Evolutionary conservation across 2,888 invertebrate genomes (phyloP), one percentile per base, ranked within the genome.

Genomic region (Drosophila mimetica): DNA sequence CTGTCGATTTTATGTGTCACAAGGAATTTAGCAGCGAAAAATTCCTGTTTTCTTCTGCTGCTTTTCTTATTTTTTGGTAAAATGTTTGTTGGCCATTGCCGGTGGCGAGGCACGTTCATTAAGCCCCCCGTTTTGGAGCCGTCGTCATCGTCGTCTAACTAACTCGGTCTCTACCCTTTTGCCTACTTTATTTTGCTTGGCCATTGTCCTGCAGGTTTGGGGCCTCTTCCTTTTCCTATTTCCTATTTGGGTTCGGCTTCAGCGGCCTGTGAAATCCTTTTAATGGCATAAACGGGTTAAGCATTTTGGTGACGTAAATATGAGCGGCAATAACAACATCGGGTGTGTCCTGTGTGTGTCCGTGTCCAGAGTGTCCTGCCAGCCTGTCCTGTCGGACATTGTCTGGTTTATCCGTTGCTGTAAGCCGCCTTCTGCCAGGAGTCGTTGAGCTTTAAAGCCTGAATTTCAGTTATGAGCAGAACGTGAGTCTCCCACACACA

Each of bases 251-350:
- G 48, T 22, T 42, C 30, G 36, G 73, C 54, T 59, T 42, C 74
- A 65, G 65, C 60, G 46, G 64, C 41, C 74, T 74, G 74, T 74
- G 53, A 70, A 74, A 74, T 74, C 74, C 74, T 57, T 74, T 74
- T 74, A 70, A 70, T 60, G 74, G 70, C 74, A 65, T 74, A 74
- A 74, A 74, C 74, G 74, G 61, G 74, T 74, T 74, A 74, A 69
- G 71, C 48, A 70, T 74, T 72, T 74, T 61, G 60, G 74, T 74
- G 74, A 74, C 74, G 70, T 74, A 70, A 70, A 74, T 74, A 65
- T 61, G 70, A 60, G 53, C 48, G 32, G 57, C 48, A 57, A 34
- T 36, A 48, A 48, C 39, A 61, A 41, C 54, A 57, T 18, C 46
- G 39, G 39, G 18, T 18, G 39, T 34, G 34, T 34, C 34, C 34